Percentiles rank a stretch among this genome's conserved stretches.
Conservation (phyloP, 92 coral and sea anemone species). For the Zoanthus sansibaricus region DNA sequence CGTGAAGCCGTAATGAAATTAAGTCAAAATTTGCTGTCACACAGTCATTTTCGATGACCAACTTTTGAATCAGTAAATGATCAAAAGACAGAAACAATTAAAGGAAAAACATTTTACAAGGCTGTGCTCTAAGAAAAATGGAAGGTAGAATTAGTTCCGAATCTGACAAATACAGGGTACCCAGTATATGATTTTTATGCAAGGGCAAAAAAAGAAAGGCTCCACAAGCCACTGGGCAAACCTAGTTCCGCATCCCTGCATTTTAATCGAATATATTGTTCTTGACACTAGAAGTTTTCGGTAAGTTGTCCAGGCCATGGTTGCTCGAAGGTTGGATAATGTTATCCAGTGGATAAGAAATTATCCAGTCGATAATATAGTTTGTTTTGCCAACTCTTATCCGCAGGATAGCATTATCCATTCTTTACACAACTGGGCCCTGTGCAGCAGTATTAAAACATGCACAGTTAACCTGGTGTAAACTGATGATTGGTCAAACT, state of each 20-base stretch:
- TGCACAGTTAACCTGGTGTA: slow-evolving; percentile 2
- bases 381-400: background rate
- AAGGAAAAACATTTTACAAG: background rate
- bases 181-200: slow-evolving; percentile 3
- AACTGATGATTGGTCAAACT: background rate
- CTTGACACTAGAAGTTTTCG: background rate
- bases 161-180: slow-evolving; percentile 1
- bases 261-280: background rate
- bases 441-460: slow-evolving; percentile 4
- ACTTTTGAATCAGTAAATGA: slow-evolving; percentile 2
- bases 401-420: background rate
- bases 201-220: slow-evolving; percentile 5
- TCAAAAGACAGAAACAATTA: slow-evolving; percentile 2
- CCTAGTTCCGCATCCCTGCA: slow-evolving; percentile 2
- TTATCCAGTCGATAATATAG: background rate
- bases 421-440: background rate
- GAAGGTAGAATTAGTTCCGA: background rate
- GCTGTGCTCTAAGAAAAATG: slow-evolving; percentile 5
- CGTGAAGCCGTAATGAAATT: background rate
- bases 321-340: slow-evolving; percentile 5
- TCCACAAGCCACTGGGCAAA: slow-evolving; percentile 7
- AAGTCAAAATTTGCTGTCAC: slow-evolving; percentile 1
- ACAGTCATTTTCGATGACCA: background rate
- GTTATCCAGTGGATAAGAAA: background rate
- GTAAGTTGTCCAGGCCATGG: background rate